Evolutionary conservation across 2,888 invertebrate genomes (phyloP).

Genomic region (Asteroscopus sphinx): DNA sequence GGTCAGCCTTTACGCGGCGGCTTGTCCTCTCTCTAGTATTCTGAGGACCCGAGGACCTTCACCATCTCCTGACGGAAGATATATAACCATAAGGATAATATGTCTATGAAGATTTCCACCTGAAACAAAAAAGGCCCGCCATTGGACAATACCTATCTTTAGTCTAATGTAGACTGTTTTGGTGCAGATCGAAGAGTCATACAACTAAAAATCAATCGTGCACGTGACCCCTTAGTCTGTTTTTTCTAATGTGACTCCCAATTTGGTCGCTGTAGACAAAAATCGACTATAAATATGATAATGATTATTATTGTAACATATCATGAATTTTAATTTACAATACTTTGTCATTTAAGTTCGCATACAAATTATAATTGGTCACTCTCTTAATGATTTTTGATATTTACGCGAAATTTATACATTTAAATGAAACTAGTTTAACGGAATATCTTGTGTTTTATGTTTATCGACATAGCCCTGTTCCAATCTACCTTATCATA

Average conservation of each 20-base stretch:
- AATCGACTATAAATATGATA: constrained; percentile 39
- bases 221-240: neutral
- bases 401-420: constrained; percentile 43
- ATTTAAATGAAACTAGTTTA: constrained; percentile 4
- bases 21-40: too few relatives aligned
- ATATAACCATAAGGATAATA: too few relatives aligned
- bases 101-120: too few relatives aligned
- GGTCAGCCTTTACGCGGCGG: too few relatives aligned
- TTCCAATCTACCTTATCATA: too few relatives aligned
- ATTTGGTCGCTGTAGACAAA: constrained; percentile 13
- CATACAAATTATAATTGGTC: constrained; percentile 46
- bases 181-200: neutral
- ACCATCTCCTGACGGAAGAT: too few relatives aligned
- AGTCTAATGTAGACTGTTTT: too few relatives aligned
- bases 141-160: too few relatives aligned
- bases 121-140: too few relatives aligned
- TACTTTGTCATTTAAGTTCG: constrained; percentile 34
- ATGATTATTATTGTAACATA: constrained; percentile 33
- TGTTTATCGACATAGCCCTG: constrained; percentile 13
- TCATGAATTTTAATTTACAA: constrained; percentile 40
- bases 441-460: constrained; percentile 17
- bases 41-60: too few relatives aligned
- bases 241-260: constrained; percentile 1
- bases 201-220: neutral
- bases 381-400: constrained; percentile 17